A percentile compares a stretch with the other conserved stretches of the same genome.
Conservation (phyloP, 1,140 invertebrate genomes). For the Sarcophaga peregrina region DNA sequence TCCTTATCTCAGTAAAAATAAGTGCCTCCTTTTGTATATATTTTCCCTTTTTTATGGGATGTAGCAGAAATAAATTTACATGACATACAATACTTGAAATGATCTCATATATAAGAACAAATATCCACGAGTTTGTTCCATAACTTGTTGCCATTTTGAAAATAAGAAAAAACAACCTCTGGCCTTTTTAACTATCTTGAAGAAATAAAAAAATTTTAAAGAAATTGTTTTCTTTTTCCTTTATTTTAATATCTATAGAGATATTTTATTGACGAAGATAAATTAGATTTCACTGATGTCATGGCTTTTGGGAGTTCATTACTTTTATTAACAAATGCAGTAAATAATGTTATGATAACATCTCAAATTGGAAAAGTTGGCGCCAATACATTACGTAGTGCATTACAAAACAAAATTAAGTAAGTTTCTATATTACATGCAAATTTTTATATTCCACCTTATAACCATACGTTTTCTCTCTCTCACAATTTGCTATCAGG, state of each 20-base stretch:
- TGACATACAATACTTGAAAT: no score
- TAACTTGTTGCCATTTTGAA: no score
- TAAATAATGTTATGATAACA: slow-evolving; percentile 58
- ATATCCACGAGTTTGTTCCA: no score
- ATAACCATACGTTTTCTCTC: not conserved
- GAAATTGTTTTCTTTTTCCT: no score
- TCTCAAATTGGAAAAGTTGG: slow-evolving; percentile 50
- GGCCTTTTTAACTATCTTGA: no score
- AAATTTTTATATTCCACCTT: not conserved
- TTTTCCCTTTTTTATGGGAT: no score
- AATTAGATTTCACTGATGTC: slow-evolving; percentile 51
- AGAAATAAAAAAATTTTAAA: no score
- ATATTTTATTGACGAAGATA: slow-evolving; percentile 55
- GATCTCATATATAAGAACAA: no score
- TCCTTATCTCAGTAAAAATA: no score
- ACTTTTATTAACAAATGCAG: slow-evolving; percentile 57
- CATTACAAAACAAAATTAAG: slow-evolving; percentile 49
- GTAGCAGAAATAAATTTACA: no score
- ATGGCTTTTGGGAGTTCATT: slow-evolving; percentile 57
- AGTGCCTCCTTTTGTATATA: no score
- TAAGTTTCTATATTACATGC: not conserved
- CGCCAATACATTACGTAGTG: slow-evolving; percentile 50
- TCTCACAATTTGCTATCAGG: slow-evolving; percentile 1
- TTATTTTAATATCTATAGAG: not conserved
- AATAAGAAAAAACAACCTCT: no score